These are phyloP conservation scores for Ailuropoda melanoleuca DNA, from an alignment of 2,113 vertebrate genomes.

Conservation along the genomic window DNA sequence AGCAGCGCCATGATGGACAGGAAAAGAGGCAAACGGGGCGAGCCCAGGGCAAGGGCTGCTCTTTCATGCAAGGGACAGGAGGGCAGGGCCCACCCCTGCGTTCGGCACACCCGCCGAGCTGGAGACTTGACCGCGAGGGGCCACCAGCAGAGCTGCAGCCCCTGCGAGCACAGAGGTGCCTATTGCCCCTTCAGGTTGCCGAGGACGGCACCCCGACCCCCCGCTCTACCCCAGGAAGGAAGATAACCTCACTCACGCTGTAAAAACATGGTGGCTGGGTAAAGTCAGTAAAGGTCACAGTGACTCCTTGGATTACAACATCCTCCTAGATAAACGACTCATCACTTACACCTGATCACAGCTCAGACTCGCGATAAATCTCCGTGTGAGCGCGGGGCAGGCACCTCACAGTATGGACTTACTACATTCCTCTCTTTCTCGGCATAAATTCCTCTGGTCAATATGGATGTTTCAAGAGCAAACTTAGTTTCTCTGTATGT, in stretches of 20 bases:
- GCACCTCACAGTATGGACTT: fast-evolving
- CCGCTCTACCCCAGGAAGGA: too few species aligned
- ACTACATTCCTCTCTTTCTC: fast-evolving
- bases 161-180: not conserved
- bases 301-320: not conserved
- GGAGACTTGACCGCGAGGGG: not conserved
- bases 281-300: not conserved
- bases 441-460: too few species aligned
- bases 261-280: fast-evolving
- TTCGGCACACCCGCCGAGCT: fast-evolving
- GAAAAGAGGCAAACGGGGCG: not conserved
- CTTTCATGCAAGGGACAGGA: too few species aligned
- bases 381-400: too few species aligned
- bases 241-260: not conserved
- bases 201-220: not conserved
- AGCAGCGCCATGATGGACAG: not conserved
- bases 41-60: not conserved
- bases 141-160: not conserved
- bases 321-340: fast-evolving
- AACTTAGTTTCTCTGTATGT: too few species aligned
- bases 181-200: not conserved
- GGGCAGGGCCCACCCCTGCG: too few species aligned
- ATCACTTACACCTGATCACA: not conserved
- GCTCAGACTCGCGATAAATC: not conserved
- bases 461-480: too few species aligned